Base-by-base conservation (phyloP, 1,140 invertebrate genomes). In the Orius insidiosus region DNA sequence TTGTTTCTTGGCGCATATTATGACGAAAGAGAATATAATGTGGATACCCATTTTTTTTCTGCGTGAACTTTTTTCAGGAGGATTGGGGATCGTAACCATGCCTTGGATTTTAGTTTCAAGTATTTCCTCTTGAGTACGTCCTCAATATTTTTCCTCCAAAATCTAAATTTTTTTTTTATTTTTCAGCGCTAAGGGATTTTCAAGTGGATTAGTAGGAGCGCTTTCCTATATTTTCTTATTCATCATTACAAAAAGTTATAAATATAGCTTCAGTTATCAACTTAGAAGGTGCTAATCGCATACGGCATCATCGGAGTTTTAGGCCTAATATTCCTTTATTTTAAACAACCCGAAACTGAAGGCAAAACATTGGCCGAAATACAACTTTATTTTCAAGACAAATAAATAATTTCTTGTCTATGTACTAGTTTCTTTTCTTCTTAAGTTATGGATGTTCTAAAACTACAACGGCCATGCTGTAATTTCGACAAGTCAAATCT, bases 301-400 rank as follows among this genome's bases (percentile, higher is more conserved):
- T 57, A 58, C 15, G 53, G 50, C 4, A 14, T 18, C 1, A 41
- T 55, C 2, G 42, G 49, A 8, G 7, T 53, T 2, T 1, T 52
- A 8, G 55, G 55, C 5, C 19, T 54, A 6, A 9, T 51, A 7
- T 58, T 50, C 40, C 34, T 58, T 3, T 55, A 53, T 36, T 50
- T 51, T 13, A 41, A 15, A 35, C 43, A 57, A 14, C 55, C 55
- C n/a, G 56, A 58, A 37, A 58, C 56, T 1, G 54, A 56, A 46
- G 55, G 55, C 10, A 54, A 49, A 45, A 50, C 50, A 2, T 19
- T 58, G 9, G 24, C 24, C 7, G 24, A 24, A 24, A 24, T 24
- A 24, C n/a, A n/a, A n/a, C 24, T 24, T 24, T 24, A 24, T 7
- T 24, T 24, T 24, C 24, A 24, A 24, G 24, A 24, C 7, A 4